Evolutionary conservation across 2,113 vertebrate genomes (phyloP), one percentile per base, ranked within the genome.

Genomic region (Lethenteron camtschaticum): DNA sequence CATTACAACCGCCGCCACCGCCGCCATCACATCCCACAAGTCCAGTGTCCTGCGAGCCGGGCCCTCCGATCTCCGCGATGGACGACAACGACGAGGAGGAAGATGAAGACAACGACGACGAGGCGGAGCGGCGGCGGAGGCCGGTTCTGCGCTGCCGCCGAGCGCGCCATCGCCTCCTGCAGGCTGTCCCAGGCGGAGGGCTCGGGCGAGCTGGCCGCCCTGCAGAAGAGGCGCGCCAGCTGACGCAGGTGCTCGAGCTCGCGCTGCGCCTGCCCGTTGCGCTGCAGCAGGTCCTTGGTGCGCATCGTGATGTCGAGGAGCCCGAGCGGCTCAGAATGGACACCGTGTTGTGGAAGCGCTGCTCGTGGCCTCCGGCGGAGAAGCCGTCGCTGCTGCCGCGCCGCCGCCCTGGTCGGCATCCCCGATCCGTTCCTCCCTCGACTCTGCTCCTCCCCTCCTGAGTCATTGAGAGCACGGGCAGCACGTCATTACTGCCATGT

Each of bases 291-390:
- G 63, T 83, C 81, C 68, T 81, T 79, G 3, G 81, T 82, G 69
- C 72, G 75, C 73, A 82, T 69, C 1, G 82, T 81, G 58, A 83
- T 80, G 75, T 79, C 79, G 72, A 82, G 68, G 70, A 84, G 75
- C 11, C 82, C 0, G 80, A 82, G 13, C 80, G 79, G 58, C 72
- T 74, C 63, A 83, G 78, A 73, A 81, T 77, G 69, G 81, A 75
- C 57, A 78, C 70, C 1, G 81, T 82, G 76, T 83, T 82, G 57
- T 76, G 75, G 74, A 84, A 81, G 18, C 79, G 80, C 24, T 71
- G 75, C 16, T 79, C 76, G 68, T 70, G 77, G 41, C 63, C 41
- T 11, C 71, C 10, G 16, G 57, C 74, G 9, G 58, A 57, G 13
- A 12, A 9, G 71, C 56, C 69, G 9, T 11, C 69, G 56, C 13